Percentiles rank a stretch among this genome's conserved stretches.
Evolutionary conservation across 2,888 invertebrate species (phyloP).

Genomic region (Hirtodrosophila cameraria): DNA sequence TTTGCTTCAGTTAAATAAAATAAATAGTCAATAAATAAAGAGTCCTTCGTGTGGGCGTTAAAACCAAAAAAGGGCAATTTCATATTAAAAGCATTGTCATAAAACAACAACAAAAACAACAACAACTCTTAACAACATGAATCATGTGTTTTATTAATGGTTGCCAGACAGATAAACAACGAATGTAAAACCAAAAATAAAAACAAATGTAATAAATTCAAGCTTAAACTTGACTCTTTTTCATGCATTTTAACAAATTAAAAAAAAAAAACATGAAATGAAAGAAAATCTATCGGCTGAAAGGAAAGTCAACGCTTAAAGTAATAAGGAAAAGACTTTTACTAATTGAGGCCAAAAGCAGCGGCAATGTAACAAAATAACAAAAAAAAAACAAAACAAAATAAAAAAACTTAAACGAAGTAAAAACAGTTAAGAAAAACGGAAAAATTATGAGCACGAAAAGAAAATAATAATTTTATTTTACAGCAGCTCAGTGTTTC

Average conservation of each 20-base stretch:
- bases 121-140: constrained; percentile 37
- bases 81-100: constrained; percentile 13
- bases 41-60: constrained; percentile 35
- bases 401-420: neutral
- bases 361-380: constrained; percentile 1
- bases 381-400: constrained; percentile 8
- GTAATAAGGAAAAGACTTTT: constrained; percentile 64
- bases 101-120: constrained; percentile 21
- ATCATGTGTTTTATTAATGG: constrained; percentile 13
- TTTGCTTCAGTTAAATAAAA: constrained; percentile 63
- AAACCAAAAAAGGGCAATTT: constrained; percentile 13
- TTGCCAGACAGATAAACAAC: neutral
- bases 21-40: constrained; percentile 73
- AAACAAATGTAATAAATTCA: neutral
- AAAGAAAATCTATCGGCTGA: constrained; percentile 10
- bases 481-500: constrained; percentile 37
- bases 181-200: neutral
- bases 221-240: too few relatives aligned
- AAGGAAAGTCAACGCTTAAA: constrained; percentile 43
- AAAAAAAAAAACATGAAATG: neutral
- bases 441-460: constrained; percentile 76
- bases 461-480: constrained; percentile 77
- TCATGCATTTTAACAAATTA: neutral
- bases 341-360: constrained; percentile 66
- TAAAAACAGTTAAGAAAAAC: constrained; percentile 48